Base-by-base conservation (phyloP, 2,113 vertebrate genomes). In the Galemys pyrenaicus region DNA sequence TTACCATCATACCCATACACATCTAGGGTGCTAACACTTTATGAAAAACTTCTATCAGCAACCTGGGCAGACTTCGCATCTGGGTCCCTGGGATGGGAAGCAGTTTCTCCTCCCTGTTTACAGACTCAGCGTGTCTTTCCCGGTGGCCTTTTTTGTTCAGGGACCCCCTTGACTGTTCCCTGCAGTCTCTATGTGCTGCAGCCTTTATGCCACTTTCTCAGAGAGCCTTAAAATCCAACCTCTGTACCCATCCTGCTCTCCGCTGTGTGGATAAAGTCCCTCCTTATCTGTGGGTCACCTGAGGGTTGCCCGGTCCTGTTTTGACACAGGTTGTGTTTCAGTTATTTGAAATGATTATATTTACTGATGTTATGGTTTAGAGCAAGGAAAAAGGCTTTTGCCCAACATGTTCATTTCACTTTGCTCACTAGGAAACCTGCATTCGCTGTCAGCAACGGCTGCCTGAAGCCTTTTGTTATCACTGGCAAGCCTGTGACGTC, bases 301-400 rank as follows among this genome's bases (percentile, higher is more conserved):
- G 20, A 87, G 30, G 12, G 10, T 20, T 54, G 30, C 17, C 11
- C n/a, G 64, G 44, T 28, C 75, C 75, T 24, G 20, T 10, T 51
- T 64, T 44, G 49, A 51, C 35, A 41, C 46, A 35, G 20, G 39
- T 6, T 51, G 9, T 22, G 5, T 82, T 74, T 87, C 65, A 65
- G 41, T 87, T 51, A 84, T 46, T 54, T 62, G 77, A 92, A 71
- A 73, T 87, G 9, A 71, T 28, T 95, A 83, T 37, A 41, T 70
- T 39, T 41, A 74, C 16, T 30, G 17, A 65, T 24, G 28, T 46
- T 5, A 35, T 13, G 19, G 75, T 46, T 92, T 6, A 28, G 5
- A 58, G 28, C 35, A 56, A 2, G 1, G 35, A 24, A 32, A 75
- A 20, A 16, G n/a, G 26, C 3, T 60, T 62, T 75, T 44, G 11